Percentiles rank a stretch among this genome's conserved stretches.
phyloP scores from a whole-genome alignment of 2,888 invertebrate genomes.

The Diploptera punctata region DNA sequence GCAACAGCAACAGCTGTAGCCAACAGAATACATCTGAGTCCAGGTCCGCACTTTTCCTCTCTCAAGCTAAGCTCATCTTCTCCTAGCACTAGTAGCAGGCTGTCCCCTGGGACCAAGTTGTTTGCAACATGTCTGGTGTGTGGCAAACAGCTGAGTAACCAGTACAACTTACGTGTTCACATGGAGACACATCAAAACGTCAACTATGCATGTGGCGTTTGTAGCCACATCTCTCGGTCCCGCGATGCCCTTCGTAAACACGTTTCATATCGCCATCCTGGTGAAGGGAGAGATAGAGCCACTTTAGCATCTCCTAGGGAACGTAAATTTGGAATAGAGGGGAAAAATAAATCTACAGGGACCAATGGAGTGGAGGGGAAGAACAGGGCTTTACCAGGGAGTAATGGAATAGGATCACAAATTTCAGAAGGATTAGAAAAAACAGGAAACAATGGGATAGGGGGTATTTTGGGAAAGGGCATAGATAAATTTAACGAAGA shows the following conservation, averaged over 20 bases:
- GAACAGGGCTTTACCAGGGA: conserved; percentile 1
- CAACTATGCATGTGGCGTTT: conserved; percentile 85
- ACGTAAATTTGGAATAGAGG: conserved; percentile 6
- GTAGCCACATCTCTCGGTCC: conserved; percentile 86
- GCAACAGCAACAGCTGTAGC: conserved; percentile 18
- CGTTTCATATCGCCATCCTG: conserved; percentile 85
- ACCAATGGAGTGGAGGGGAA: conserved; percentile 10
- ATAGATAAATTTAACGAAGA: neutral
- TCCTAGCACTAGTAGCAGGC: conserved; percentile 29
- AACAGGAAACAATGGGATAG: neutral
- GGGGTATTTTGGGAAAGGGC: neutral
- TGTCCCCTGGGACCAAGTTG: conserved; percentile 52
- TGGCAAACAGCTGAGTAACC: conserved; percentile 87
- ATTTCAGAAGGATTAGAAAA: neutral
- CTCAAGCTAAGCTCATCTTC: conserved; percentile 22
- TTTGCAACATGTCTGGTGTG: conserved; percentile 81
- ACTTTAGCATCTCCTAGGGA: neutral
- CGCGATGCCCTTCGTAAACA: conserved; percentile 88
- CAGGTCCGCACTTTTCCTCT: conserved; percentile 31
- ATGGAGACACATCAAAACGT: conserved; percentile 91
- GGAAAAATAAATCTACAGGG: neutral
- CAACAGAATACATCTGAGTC: conserved; percentile 35
- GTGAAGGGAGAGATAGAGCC: conserved; percentile 50
- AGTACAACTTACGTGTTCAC: conserved; percentile 88
- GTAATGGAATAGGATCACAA: conserved; percentile 6